A percentile compares a stretch with the other conserved stretches of the same genome.
These are phyloP conservation scores for Dasysyrphus albostriatus DNA, from an alignment of 2,888 invertebrate genomes.

Conservation along the genomic window DNA sequence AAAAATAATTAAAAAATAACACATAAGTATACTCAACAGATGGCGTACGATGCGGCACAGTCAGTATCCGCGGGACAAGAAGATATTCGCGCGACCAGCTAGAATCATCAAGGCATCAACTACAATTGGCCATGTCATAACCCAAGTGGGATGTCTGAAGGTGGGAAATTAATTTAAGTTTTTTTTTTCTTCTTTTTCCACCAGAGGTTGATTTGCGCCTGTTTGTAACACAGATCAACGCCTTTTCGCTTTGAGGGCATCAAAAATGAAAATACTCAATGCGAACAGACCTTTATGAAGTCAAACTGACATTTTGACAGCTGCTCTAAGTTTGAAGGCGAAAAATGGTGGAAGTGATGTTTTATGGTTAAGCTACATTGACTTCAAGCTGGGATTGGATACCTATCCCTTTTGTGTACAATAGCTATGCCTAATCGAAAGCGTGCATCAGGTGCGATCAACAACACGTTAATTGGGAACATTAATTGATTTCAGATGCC, in stretches of 20 bases:
- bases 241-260: conserved; percentile 36
- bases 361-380: neutral
- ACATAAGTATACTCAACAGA: conserved; percentile 26
- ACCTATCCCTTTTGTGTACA: conserved; percentile 42
- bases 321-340: neutral
- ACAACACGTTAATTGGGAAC: conserved; percentile 71
- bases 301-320: conserved; percentile 73
- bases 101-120: conserved; percentile 54
- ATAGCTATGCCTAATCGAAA: conserved; percentile 60
- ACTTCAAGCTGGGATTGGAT: conserved; percentile 11
- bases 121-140: conserved; percentile 69
- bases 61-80: neutral
- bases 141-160: conserved; percentile 65
- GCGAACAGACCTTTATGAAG: conserved; percentile 54
- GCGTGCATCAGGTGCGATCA: conserved; percentile 71
- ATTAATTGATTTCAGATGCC: conserved; percentile 68
- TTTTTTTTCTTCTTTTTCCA: neutral
- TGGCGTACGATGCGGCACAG: conserved; percentile 24
- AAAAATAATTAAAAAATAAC: conserved; percentile 58
- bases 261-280: conserved; percentile 34
- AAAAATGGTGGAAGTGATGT: conserved; percentile 4
- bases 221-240: conserved; percentile 61
- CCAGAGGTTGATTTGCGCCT: conserved; percentile 41
- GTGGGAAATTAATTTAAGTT: conserved; percentile 74
- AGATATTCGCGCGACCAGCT: neutral